These are phyloP conservation scores for Cossypha caffra DNA, from an alignment of 2,797 vertebrate genomes.

Conservation along the genomic window DNA sequence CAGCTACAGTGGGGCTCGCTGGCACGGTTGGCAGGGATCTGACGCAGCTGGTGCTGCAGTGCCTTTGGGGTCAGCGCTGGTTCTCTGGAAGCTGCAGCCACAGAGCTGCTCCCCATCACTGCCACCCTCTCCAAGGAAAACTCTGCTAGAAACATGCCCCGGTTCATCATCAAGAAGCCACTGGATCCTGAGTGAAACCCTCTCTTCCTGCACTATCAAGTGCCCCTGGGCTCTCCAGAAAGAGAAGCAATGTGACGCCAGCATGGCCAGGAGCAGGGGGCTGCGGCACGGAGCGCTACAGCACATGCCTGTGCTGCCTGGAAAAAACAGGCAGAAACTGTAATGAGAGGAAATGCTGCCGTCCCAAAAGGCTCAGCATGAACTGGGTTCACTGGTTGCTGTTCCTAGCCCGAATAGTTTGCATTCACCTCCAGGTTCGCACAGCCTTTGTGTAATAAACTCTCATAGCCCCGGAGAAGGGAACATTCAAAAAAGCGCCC, in stretches of 20 bases:
- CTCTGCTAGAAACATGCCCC: not conserved
- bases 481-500: conserved; percentile 19
- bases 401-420: not conserved
- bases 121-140: not conserved
- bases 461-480: conserved; percentile 40
- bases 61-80: rapidly evolving
- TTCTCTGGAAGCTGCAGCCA: not conserved
- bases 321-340: not conserved
- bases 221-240: not conserved
- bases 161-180: not conserved
- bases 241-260: not conserved
- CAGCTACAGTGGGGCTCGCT: not conserved
- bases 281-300: rapidly evolving
- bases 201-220: not conserved
- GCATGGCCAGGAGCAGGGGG: not conserved
- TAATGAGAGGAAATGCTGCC: not conserved
- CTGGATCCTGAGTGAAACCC: not conserved
- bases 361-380: not conserved
- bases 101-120: not conserved
- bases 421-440: conserved; percentile 31
- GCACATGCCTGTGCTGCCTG: not conserved
- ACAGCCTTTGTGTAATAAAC: conserved; percentile 49
- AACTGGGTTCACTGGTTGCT: not conserved
- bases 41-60: rapidly evolving
- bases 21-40: rapidly evolving